Conservation (phyloP, 2,113 vertebrate species). For the Benthochromis sp. region DNA sequence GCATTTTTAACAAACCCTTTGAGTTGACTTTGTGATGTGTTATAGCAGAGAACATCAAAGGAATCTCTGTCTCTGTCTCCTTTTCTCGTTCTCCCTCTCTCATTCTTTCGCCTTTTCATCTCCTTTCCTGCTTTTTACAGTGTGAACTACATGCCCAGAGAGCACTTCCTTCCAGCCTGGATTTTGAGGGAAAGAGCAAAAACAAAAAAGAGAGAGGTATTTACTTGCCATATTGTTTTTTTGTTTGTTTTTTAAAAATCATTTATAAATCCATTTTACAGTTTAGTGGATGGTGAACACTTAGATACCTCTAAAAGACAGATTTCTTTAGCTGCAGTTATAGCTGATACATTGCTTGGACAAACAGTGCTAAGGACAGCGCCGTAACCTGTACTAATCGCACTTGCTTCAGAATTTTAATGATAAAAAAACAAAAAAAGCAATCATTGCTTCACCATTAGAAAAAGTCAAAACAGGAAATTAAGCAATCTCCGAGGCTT, state of each 20-base stretch:
- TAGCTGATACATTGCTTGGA: background rate
- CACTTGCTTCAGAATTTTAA: background rate
- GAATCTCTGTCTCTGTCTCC: constrained; percentile 6
- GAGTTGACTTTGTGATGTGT: constrained; percentile 91
- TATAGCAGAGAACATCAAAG: constrained; percentile 90
- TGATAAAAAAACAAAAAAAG: background rate
- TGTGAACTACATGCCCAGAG: background rate
- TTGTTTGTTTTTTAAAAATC: background rate
- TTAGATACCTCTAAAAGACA: background rate
- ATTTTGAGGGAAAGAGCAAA: background rate
- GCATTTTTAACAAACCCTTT: constrained; percentile 99
- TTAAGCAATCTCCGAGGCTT: background rate
- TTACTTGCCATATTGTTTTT: background rate
- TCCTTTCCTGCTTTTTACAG: constrained; percentile 30
- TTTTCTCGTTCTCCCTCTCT: background rate
- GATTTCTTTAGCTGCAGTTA: background rate
- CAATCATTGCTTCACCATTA: background rate
- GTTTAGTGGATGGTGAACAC: constrained; percentile 15
- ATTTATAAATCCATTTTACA: background rate
- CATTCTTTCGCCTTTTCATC: constrained; percentile 59
- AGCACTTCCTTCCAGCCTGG: constrained; percentile 14
- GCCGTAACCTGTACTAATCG: background rate
- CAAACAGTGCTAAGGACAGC: background rate
- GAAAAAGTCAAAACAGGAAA: background rate
- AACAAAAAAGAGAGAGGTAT: background rate